A percentile compares a stretch with the other conserved stretches of the same genome.
phyloP scores from a whole-genome alignment of 2,888 invertebrate genomes.

The Mantis religiosa region DNA sequence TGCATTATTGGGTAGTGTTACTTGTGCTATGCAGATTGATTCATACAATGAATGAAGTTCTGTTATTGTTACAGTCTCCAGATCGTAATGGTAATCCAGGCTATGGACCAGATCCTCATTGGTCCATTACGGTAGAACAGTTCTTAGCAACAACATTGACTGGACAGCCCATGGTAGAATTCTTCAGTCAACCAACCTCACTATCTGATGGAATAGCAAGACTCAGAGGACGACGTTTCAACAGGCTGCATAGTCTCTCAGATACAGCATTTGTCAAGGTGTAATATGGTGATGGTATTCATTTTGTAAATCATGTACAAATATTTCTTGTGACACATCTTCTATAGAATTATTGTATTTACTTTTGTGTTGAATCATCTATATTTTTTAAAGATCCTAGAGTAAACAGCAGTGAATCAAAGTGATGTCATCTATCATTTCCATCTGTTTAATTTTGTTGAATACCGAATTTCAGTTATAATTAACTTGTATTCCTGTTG shows the following conservation, averaged over 20 bases:
- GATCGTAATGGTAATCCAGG: constrained; percentile 68
- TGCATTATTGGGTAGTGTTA: background rate
- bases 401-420: background rate
- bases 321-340: background rate
- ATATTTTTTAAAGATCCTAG: background rate
- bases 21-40: background rate
- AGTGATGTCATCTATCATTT: background rate
- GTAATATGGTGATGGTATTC: background rate
- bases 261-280: constrained; percentile 33
- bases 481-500: background rate
- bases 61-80: constrained; percentile 47
- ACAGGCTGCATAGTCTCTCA: constrained; percentile 43
- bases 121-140: constrained; percentile 85
- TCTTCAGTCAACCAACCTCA: constrained; percentile 58
- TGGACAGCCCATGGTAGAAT: constrained; percentile 67
- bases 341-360: background rate
- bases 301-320: constrained; percentile 8
- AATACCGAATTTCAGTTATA: background rate
- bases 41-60: constrained; percentile 28
- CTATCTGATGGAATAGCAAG: constrained; percentile 45
- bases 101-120: constrained; percentile 53
- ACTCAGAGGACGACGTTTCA: constrained; percentile 45
- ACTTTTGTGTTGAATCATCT: background rate
- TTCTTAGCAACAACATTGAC: constrained; percentile 81
- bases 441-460: background rate